Conservation (phyloP, 2,113 vertebrate species). For the Macrotis lagotis region DNA sequence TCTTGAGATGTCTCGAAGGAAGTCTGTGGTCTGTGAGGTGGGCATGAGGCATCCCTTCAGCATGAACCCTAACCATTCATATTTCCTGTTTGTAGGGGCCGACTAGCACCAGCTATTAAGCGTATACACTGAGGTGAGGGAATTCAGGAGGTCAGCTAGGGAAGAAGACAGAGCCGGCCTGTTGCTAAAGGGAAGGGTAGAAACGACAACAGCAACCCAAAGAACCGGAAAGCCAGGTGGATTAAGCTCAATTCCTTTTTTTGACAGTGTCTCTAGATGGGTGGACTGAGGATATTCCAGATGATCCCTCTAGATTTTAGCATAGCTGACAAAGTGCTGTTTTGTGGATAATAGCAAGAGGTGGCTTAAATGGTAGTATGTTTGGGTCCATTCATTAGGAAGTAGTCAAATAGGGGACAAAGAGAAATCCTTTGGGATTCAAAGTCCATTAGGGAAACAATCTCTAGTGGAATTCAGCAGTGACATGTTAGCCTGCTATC, state of each 20-base stretch:
- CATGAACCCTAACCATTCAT: neutral
- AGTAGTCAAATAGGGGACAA: neutral
- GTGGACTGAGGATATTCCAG: neutral
- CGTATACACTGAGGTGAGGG: neutral
- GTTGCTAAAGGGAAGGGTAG: neutral
- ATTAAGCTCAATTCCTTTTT: neutral
- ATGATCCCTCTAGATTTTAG: neutral
- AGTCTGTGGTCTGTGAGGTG: neutral
- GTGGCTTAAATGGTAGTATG: too few relatives aligned
- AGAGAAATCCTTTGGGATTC: neutral
- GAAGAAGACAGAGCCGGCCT: neutral
- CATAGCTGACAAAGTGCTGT: neutral
- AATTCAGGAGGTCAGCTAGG: neutral
- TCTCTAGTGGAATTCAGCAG: neutral
- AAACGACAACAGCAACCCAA: neutral
- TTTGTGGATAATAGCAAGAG: neutral
- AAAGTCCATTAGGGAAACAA: neutral
- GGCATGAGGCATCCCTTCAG: too few relatives aligned
- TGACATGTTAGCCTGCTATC: neutral
- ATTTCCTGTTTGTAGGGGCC: neutral
- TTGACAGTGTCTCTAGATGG: neutral
- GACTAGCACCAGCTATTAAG: neutral
- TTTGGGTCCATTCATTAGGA: neutral
- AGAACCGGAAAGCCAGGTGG: neutral
- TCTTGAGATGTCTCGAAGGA: neutral